A percentile compares a stretch with the other conserved stretches of the same genome.
These are phyloP conservation scores for Leuciscus waleckii DNA, from an alignment of 2,797 vertebrate species.

Conservation along the genomic window DNA sequence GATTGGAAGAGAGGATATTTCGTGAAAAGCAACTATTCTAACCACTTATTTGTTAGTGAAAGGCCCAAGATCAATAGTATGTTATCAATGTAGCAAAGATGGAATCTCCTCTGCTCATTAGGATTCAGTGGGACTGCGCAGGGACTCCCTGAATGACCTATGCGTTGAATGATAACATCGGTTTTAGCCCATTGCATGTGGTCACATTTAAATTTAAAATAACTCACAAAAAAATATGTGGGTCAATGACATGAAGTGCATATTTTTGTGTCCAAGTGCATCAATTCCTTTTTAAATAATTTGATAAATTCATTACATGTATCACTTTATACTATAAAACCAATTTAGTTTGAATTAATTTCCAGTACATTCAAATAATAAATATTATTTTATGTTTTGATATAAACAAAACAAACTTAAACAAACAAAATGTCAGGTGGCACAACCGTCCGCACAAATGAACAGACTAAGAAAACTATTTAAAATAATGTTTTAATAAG, in stretches of 20 bases:
- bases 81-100: slow-evolving; percentile 12
- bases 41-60: slow-evolving; percentile 33
- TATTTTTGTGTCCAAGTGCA: not conserved
- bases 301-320: too few species aligned
- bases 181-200: not conserved
- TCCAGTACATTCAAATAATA: not conserved
- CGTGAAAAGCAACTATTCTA: slow-evolving; percentile 54
- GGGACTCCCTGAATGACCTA: not conserved
- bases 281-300: not conserved
- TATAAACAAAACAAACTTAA: too few species aligned
- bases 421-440: not conserved
- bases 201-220: not conserved
- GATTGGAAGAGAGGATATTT: slow-evolving; percentile 48
- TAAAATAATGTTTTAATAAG: not conserved
- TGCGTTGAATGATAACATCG: not conserved
- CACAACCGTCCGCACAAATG: not conserved
- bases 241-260: not conserved
- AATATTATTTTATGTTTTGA: not conserved
- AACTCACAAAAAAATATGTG: not conserved
- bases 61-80: slow-evolving; percentile 16
- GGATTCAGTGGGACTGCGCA: not conserved
- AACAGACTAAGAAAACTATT: not conserved
- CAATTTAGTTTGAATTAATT: not conserved
- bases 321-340: not conserved
- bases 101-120: slow-evolving; percentile 7